Percentiles rank a stretch among this genome's conserved stretches.
Conservation (phyloP, 2,113 vertebrate genomes). For the Caloenas nicobarica region DNA sequence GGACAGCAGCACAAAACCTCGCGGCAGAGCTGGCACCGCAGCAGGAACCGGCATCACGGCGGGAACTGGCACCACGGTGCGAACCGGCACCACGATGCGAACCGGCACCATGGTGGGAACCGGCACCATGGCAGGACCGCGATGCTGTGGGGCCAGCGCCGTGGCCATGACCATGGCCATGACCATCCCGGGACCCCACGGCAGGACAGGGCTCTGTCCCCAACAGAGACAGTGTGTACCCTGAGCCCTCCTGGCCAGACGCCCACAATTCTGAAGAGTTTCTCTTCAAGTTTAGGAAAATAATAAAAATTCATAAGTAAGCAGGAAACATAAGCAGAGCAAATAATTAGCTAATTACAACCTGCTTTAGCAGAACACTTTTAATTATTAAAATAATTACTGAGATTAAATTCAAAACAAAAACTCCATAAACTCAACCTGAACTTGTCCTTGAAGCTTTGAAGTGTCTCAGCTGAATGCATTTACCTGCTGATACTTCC, state of each 20-base stretch:
- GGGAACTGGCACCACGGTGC: too few species aligned
- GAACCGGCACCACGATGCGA: too few species aligned
- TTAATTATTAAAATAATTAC: constrained; percentile 79
- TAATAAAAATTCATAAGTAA: constrained; percentile 57
- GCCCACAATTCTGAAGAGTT: neutral
- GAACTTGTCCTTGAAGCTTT: constrained; percentile 70
- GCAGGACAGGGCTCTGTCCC: neutral
- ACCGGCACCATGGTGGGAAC: too few species aligned
- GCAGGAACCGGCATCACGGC: neutral
- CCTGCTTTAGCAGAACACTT: constrained; percentile 65
- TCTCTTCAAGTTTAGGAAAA: constrained; percentile 20
- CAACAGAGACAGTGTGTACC: accelerated
- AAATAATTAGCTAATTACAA: constrained; percentile 75
- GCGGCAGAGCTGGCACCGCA: neutral
- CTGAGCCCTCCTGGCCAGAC: neutral
- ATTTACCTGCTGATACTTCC: constrained; percentile 50
- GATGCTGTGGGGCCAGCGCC: too few species aligned
- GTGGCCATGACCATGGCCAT: too few species aligned
- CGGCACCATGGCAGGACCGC: neutral
- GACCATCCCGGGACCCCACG: too few species aligned
- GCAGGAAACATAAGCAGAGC: constrained; percentile 63
- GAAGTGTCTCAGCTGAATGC: constrained; percentile 54
- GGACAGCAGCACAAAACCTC: neutral
- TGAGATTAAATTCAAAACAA: constrained; percentile 64
- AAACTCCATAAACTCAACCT: constrained; percentile 55